Base-by-base conservation (phyloP, 2,888 invertebrate genomes). In the Nymphalis c-album region DNA sequence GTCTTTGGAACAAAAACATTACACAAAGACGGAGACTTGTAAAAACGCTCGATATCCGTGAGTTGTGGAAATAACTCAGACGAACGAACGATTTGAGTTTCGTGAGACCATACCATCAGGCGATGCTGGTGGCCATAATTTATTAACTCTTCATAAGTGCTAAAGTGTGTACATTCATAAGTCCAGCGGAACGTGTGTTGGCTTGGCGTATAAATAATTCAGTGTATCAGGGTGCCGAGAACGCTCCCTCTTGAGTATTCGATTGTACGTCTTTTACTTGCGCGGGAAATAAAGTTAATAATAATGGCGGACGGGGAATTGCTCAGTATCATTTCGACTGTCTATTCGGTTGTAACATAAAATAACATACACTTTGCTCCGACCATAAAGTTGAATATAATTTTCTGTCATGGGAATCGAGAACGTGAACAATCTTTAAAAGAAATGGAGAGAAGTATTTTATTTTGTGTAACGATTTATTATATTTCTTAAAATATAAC, bases 81-180 rank as follows among this genome's bases (percentile, higher is more conserved):
- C 68, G 62, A 67, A 69, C 58, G 55, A 48, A 64, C 66, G 67
- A 63, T 61, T 69, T 50, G 75, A 73, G 74, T 85, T 82, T 75
- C 87, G 86, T 88, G 88, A 84, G 85, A 81, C 75, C 74, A 74
- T 74, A 74, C 84, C 88, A 88, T 90, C 85, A 84, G 74, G 73
- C 70, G 48, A 61, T 17, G 68, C 73, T 64, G 72, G 84, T 83
- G 84, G 83, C 75, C 80, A 85, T 92, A 88, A 90, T 91, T 91
- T 92, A 91, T 91, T 90, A 90, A 90, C 86, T 83, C 85, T 80
- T 85, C 86, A 90, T 89, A 90, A 91, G 91, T 90, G 91, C 88
- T 88, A 85, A 90, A 90, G 88, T 91, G 88, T 90, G 91, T 91
- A 79, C 78, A 79, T 77, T 79, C 84, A 86, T 88, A 87, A 87